phyloP scores from a whole-genome alignment of 2,888 invertebrate species.

The Branchipolynoe longqiensis region DNA sequence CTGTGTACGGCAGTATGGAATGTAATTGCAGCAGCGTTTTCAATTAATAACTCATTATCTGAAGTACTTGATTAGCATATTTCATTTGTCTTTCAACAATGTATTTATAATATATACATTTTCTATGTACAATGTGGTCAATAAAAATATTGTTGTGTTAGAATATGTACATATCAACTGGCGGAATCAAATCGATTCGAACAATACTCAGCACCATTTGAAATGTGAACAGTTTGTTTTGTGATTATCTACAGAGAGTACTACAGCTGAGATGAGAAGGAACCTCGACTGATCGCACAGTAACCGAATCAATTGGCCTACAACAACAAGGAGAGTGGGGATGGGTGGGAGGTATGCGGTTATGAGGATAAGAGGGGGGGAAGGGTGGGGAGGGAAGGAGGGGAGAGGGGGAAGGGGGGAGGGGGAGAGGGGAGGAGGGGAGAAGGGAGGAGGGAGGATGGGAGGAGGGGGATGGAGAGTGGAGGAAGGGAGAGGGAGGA shows the following conservation, averaged over 20 bases:
- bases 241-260: too few relatives aligned
- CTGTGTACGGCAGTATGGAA: conserved; percentile 15
- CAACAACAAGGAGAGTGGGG: too few relatives aligned
- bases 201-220: conserved; percentile 47
- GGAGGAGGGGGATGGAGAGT: neutral
- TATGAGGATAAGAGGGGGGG: too few relatives aligned
- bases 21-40: neutral
- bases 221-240: conserved; percentile 55
- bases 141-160: too few relatives aligned
- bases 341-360: too few relatives aligned
- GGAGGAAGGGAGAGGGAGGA: neutral
- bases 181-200: neutral
- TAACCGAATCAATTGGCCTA: too few relatives aligned
- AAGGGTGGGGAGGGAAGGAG: too few relatives aligned
- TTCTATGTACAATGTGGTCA: neutral
- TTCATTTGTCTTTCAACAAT: neutral
- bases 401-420: neutral
- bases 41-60: neutral
- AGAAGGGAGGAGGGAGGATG: neutral
- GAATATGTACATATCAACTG: conserved; percentile 18
- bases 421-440: neutral
- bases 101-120: neutral
- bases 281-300: too few relatives aligned
- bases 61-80: neutral
- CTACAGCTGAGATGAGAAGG: too few relatives aligned